Base-by-base conservation (phyloP, 2,888 invertebrate genomes). In the Esperia sulphurella region DNA sequence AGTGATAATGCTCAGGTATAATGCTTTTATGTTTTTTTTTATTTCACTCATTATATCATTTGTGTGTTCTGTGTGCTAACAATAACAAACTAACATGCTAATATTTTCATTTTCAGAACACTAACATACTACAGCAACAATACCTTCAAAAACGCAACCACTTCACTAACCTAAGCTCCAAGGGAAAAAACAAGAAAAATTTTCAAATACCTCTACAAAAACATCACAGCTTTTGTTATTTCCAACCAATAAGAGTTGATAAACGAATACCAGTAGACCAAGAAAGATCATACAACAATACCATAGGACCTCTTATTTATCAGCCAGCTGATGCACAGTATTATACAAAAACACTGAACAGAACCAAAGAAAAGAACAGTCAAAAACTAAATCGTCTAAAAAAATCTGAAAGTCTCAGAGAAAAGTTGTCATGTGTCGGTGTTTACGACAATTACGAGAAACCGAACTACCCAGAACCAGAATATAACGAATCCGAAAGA, bases 161-260 rank as follows among this genome's bases (percentile, higher is more conserved):
- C 85, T 91, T 87, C 70, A 87, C 91, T 87, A 88, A 88, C 61
- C 58, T 85, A 69, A 85, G 76, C 61, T 73, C 83, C 50, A 89
- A 89, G 73, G 85, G 86, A 40, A 89, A 89, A 61, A 83, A 91
- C 63, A 92, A 92, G 83, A 92, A 92, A 79, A 91, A 91, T 57
- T 92, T 92, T 59, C 92, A 92, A 86, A 91, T 92, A 60, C 92
- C 92, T 1, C 70, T 92, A 38, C 92, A 92, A 71, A 92, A 92
- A 71, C 92, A 92, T 63, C 92, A 92, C 75, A 92, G 92, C 71
- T 92, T 92, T 68, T 92, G 92, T 65, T 92, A 92, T 62, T 92
- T 92, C 60, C 92, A 92, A 81, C 92, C 92, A 6, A 92, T 92
- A 57, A 91, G 92, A 69, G 84, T 89, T 63, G 92, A 92, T 63